Evolutionary conservation across 2,797 vertebrate species (phyloP).

Genomic region (Eulemur coronatus): DNA sequence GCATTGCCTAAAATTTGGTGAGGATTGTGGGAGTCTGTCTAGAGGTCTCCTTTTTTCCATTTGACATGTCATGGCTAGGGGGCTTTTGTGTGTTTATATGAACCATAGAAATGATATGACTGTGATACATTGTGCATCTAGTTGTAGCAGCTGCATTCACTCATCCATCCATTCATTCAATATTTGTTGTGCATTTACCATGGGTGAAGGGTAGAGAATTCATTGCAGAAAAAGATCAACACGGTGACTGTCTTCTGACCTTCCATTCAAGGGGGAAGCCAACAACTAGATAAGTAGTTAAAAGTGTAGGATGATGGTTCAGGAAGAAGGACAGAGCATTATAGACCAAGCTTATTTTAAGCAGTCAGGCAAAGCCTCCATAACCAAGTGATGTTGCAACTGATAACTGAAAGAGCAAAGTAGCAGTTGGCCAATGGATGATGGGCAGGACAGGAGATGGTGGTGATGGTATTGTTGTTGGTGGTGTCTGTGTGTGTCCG

Average conservation of each 20-base stretch:
- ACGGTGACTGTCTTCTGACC: background rate
- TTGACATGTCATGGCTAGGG: background rate
- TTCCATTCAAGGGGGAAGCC: background rate
- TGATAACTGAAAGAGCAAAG: background rate
- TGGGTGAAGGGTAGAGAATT: background rate
- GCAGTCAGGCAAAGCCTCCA: background rate
- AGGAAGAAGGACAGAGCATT: background rate
- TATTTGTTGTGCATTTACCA: background rate
- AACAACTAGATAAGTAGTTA: background rate
- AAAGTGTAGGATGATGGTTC: background rate
- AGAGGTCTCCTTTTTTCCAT: background rate
- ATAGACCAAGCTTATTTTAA: background rate
- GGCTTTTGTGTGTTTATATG: background rate
- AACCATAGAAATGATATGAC: slow-evolving; percentile 11
- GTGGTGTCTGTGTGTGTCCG: background rate
- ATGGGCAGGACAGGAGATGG: background rate
- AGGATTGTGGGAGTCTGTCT: background rate
- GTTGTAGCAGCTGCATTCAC: background rate
- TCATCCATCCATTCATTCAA: background rate
- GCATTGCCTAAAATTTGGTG: background rate
- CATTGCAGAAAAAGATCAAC: background rate
- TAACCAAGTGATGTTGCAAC: background rate
- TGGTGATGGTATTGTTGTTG: background rate
- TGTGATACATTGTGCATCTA: background rate
- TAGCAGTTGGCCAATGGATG: background rate